Percentiles rank a stretch among this genome's conserved stretches.
phyloP scores from a whole-genome alignment of 2,888 invertebrate species.

The Ashinkailepas kermadecensis region DNA sequence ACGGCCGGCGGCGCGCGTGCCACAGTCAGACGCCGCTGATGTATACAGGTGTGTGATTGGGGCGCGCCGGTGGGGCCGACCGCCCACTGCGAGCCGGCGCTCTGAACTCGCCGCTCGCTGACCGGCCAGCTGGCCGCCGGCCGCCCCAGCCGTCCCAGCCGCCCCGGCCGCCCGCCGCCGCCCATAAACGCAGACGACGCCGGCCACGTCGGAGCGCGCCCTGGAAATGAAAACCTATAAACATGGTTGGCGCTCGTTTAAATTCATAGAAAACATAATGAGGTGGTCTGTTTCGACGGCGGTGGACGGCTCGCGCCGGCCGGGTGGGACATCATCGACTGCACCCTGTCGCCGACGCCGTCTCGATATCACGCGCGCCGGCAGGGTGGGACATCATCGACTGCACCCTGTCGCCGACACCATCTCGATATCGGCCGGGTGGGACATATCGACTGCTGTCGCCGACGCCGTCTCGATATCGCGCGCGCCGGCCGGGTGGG shows the following conservation, averaged over 20 bases:
- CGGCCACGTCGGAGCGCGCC: background rate
- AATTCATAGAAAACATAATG: constrained; percentile 21
- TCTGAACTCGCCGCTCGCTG: background rate
- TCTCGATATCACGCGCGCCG: background rate
- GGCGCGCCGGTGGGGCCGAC: background rate
- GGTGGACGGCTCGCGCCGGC: background rate
- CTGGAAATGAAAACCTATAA: constrained; percentile 14
- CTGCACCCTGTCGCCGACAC: too few relatives aligned
- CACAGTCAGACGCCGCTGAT: background rate
- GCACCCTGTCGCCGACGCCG: too few relatives aligned
- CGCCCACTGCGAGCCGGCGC: background rate
- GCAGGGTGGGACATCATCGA: background rate
- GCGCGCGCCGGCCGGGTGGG: background rate
- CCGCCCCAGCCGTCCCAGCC: background rate
- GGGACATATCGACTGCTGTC: too few relatives aligned
- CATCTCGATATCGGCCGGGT: background rate
- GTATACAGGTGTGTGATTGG: background rate
- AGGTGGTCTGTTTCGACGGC: background rate
- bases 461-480: too few relatives aligned
- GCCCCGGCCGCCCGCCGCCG: background rate
- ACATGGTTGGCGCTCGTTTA: constrained; percentile 20
- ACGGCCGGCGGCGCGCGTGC: background rate
- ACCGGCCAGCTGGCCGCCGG: constrained; percentile 10
- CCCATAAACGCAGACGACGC: background rate
- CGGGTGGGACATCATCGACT: too few relatives aligned